A percentile compares a stretch with the other conserved stretches of the same genome.
Conservation (phyloP, 2,888 invertebrate species). For the Dugesia japonica region DNA sequence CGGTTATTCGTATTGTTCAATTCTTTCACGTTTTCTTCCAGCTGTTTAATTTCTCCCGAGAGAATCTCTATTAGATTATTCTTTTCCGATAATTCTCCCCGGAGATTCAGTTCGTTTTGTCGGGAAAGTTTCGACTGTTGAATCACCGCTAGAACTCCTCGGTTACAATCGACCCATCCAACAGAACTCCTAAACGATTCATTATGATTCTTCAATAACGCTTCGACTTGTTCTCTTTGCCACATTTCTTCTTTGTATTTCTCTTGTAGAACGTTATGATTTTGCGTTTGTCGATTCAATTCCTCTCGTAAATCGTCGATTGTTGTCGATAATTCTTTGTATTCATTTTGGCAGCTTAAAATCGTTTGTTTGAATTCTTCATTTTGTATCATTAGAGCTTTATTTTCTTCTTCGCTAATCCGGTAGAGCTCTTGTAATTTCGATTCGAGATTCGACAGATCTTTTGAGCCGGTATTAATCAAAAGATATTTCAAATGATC, state of each 20-base stretch:
- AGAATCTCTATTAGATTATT: not conserved
- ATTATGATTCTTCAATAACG: not conserved
- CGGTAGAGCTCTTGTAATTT: conserved; percentile 47
- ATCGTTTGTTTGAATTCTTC: conserved; percentile 16
- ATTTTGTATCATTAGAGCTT: not conserved
- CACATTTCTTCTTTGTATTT: conserved; percentile 5
- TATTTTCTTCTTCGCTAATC: conserved; percentile 20
- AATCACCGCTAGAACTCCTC: not conserved
- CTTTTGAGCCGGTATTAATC: conserved; percentile 40
- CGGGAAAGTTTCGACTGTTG: not conserved
- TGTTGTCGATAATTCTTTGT: not conserved
- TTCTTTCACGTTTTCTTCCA: not conserved
- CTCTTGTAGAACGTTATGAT: not conserved
- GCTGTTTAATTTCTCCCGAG: not conserved
- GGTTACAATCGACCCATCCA: not conserved
- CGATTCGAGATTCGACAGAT: conserved; percentile 35
- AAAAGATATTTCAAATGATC: conserved; percentile 65
- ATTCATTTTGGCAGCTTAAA: not conserved
- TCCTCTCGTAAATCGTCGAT: not conserved
- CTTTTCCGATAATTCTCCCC: not conserved
- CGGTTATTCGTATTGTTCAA: not conserved
- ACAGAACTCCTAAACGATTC: not conserved
- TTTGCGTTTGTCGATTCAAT: not conserved
- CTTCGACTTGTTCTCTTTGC: conserved; percentile 3
- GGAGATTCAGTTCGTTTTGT: not conserved